Percentiles rank a stretch among this genome's conserved stretches.
Conservation (phyloP, 2,113 vertebrate genomes). For the Scomber scombrus region DNA sequence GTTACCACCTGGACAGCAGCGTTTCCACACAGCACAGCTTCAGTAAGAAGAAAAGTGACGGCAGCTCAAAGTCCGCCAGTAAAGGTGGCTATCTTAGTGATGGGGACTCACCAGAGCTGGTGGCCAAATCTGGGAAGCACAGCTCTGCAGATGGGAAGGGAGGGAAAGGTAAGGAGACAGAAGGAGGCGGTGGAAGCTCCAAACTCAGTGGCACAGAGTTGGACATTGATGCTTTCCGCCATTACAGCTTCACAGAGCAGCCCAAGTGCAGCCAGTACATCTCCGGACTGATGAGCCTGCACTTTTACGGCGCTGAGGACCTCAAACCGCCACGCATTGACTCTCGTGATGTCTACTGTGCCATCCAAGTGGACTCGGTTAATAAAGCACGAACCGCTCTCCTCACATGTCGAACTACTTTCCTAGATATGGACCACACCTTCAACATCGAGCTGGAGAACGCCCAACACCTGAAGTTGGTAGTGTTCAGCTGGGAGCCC, state of each 20-base stretch:
- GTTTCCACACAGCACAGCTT: constrained; percentile 92
- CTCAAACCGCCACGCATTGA: constrained; percentile 95
- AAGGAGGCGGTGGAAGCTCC: constrained; percentile 69
- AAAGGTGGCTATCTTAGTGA: constrained; percentile 98
- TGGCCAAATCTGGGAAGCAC: constrained; percentile 93
- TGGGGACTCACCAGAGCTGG: constrained; percentile 95
- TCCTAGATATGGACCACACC: constrained; percentile 98
- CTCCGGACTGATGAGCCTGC: constrained; percentile 96
- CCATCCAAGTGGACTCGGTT: constrained; percentile 97
- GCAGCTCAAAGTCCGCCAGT: constrained; percentile 91
- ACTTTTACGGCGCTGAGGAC: constrained; percentile 97
- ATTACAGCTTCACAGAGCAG: constrained; percentile 96
- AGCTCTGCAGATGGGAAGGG: constrained; percentile 84
- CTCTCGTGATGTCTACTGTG: constrained; percentile 96
- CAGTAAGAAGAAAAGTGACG: constrained; percentile 88
- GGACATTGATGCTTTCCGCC: constrained; percentile 95
- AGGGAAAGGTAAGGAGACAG: constrained; percentile 81
- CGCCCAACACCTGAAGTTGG: constrained; percentile 96
- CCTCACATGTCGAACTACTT: constrained; percentile 93
- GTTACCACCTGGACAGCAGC: constrained; percentile 97
- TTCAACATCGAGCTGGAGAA: constrained; percentile 99
- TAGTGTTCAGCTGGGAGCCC: constrained; percentile 98
- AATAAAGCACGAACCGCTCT: constrained; percentile 98
- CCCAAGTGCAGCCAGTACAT: constrained; percentile 95
- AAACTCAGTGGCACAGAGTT: constrained; percentile 88